Evolutionary conservation across 2,888 invertebrate genomes (phyloP), one percentile per base, ranked within the genome.

Genomic region (Tetragonisca angustula): DNA sequence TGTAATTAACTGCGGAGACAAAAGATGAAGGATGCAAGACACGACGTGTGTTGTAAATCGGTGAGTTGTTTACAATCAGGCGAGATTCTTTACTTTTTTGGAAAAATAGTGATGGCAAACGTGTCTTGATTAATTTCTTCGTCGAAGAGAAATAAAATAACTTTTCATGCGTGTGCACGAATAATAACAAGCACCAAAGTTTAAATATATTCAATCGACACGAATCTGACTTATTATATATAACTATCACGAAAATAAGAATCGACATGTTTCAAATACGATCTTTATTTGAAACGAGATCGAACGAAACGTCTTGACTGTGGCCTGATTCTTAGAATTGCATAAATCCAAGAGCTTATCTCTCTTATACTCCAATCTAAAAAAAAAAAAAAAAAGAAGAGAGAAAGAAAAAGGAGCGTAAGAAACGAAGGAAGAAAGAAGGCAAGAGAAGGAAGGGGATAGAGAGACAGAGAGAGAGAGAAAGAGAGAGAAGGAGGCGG

Each of bases 311-410:
- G 21, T 32, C 21, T 21, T 11, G 19, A 9, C 21, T 5, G 36
- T 19, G 50, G 9, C 11, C 19, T 19, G 6, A 17, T 54, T 56
- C 50, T 32, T 56, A 67, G 73, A 78, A 52, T n/a, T 49, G 54
- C 32, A 36, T 67, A 70, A 69, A 70, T 70, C 27, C n/a, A n/a
- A 56, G 56, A 19, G 69, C 64, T 70, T 54, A 69, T 76, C 19
- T n/a, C 19, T 32, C 56, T 75, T 61, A 69, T 27, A 71, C 19
- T 59, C 24, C 6, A 27, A 59, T 59, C 43, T 59, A 70, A 15
- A 36, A 19, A 6, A 43, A 9, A 1, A 43, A 43, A 43, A 19
- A 61, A n/a, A 49, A 9, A 17, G 6, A 27, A 24, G 13, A 43
- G 49, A 24, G 15, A 15, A 71, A 27, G 19, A n/a, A 32, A 27